These are phyloP conservation scores for Halesus radiatus DNA, from an alignment of 1,140 invertebrate species.

Conservation along the genomic window DNA sequence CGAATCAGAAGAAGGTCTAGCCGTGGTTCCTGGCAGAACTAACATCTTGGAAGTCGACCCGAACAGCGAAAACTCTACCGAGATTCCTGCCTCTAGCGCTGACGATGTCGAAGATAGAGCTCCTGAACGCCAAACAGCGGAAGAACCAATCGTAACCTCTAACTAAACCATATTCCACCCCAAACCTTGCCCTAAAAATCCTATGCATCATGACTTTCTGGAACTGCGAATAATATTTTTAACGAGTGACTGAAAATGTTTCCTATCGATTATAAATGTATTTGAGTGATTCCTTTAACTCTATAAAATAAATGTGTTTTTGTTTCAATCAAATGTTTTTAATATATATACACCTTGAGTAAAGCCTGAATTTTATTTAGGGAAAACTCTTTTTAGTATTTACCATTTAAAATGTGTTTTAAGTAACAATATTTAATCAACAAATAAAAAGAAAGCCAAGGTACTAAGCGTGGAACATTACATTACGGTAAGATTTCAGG, in stretches of 20 bases:
- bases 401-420: too few species aligned
- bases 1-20: not conserved
- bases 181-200: not conserved
- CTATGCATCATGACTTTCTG: not conserved
- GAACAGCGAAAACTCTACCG: constrained; percentile 3
- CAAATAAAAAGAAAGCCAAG: too few species aligned
- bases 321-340: too few species aligned
- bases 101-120: not conserved
- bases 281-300: not conserved
- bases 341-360: too few species aligned
- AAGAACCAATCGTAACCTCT: not conserved
- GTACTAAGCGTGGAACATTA: too few species aligned
- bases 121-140: not conserved
- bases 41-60: constrained; percentile 3
- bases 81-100: not conserved
- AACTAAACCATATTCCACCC: not conserved
- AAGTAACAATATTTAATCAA: too few species aligned
- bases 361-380: too few species aligned
- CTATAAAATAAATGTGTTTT: not conserved
- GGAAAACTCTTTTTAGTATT: too few species aligned
- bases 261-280: constrained; percentile 20
- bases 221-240: not conserved
- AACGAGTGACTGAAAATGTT: not conserved
- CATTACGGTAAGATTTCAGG: too few species aligned
- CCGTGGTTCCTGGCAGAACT: not conserved